Evolutionary conservation across 92 coral and sea anemone species (phyloP), one percentile per base, ranked within the genome.

Genomic region (Porites divaricata): DNA sequence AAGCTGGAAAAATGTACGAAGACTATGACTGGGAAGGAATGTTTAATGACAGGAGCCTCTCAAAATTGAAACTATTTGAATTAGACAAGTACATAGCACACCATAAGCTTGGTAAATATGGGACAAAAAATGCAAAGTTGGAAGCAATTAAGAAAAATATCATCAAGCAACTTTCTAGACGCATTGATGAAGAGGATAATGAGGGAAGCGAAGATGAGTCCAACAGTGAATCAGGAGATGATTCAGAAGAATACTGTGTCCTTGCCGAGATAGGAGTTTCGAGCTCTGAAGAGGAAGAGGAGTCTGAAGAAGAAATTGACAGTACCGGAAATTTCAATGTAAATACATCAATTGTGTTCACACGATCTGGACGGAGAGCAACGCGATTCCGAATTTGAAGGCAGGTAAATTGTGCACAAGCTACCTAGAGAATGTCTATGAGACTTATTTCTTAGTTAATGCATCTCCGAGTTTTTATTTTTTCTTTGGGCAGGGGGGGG

Each of bases 1-100:
- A 64, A 64, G 21, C 12, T 20, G 21, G 35, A n/a, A 64, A 64
- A 35, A 64, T 12, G 2, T 64, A 9, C 69, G 21, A 26, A 15
- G 68, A 64, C 8, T 67, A 24, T 67, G n/a, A 67, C 48, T 23
- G 48, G 48, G 4, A 6, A 7, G 7, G 3, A 10, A 67, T 67
- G 72, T 67, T 67, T 67, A 19, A 16, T 67, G 72, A 67, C 5
- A 16, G 72, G 48, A 28, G 72, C 72, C 72, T 67, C 12, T 24
- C 72, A 67, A 1, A 67, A 67, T 67, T 24, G 6, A 67, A 67
- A 67, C 51, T 16, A 10, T 17, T 9, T 3, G 72, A 67, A 51
- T 16, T 25, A 25, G 72, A 67, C 13, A 67, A 67, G 72, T 67
- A 67, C 52, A 1, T 67, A 26, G 19, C 72, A 6, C 72, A 67